Percentiles rank a stretch among this genome's conserved stretches.
Evolutionary conservation across 1,140 invertebrate species (phyloP).

Genomic region (Ooceraea biroi): DNA sequence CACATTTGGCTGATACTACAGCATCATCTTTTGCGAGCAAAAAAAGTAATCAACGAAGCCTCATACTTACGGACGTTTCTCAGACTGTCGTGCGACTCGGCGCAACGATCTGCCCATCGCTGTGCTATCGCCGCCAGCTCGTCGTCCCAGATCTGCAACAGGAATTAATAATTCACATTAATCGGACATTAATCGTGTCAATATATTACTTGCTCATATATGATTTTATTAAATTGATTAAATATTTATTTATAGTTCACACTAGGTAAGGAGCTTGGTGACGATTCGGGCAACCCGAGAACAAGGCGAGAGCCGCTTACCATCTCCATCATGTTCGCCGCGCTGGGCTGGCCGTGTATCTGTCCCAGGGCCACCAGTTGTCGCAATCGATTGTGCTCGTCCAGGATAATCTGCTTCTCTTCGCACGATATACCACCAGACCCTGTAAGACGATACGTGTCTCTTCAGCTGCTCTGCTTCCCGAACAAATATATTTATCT

Average conservation of each 20-base stretch:
- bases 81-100: constrained; percentile 90
- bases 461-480: constrained; percentile 12
- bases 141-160: constrained; percentile 93
- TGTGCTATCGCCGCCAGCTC: constrained; percentile 93
- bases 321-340: constrained; percentile 94
- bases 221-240: no score
- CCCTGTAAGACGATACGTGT: constrained; percentile 83
- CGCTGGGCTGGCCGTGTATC: constrained; percentile 91
- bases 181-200: constrained; percentile 10
- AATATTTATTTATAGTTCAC: no score
- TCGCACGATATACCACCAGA: constrained; percentile 89
- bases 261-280: no score
- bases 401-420: constrained; percentile 91
- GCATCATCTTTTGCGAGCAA: background rate
- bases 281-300: background rate
- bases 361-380: constrained; percentile 92
- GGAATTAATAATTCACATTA: constrained; percentile 16
- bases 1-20: no score
- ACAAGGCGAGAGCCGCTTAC: constrained; percentile 82
- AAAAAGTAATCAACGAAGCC: background rate
- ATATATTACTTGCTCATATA: no score
- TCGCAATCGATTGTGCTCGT: constrained; percentile 92
- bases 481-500: constrained; percentile 13
- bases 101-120: constrained; percentile 93
- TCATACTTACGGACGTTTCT: constrained; percentile 88